Conservation (phyloP, 2,888 invertebrate genomes). For the Urechis unicinctus region DNA sequence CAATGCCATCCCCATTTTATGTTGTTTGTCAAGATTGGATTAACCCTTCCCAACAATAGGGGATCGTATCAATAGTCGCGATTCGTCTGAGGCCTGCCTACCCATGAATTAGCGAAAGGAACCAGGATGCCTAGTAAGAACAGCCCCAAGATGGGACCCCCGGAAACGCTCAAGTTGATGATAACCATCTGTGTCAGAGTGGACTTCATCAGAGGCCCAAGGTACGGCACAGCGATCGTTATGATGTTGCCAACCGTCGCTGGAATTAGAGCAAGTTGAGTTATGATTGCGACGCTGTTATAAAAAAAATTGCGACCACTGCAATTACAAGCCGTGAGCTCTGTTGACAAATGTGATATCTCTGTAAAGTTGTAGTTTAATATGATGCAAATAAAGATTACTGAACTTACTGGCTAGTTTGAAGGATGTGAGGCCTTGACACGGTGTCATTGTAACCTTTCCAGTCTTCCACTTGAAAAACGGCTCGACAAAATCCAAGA, state of each 20-base stretch:
- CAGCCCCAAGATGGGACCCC: background rate
- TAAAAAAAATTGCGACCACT: background rate
- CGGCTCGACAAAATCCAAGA: background rate
- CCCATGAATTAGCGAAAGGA: background rate
- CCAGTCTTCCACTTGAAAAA: background rate
- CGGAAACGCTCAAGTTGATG: background rate
- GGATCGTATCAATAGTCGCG: background rate
- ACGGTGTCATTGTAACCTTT: background rate
- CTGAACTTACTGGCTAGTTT: background rate
- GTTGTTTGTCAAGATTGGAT: too few relatives aligned
- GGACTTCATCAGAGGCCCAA: background rate
- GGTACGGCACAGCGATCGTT: background rate
- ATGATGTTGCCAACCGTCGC: background rate
- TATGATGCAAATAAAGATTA: too few relatives aligned
- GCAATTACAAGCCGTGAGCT: background rate
- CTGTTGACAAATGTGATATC: too few relatives aligned
- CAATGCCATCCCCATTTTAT: too few relatives aligned
- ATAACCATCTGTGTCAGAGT: background rate
- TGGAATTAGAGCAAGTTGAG: too few relatives aligned
- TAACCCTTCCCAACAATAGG: too few relatives aligned
- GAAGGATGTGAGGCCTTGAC: background rate
- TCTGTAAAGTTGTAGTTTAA: too few relatives aligned
- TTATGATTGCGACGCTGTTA: too few relatives aligned
- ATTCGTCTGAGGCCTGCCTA: background rate
- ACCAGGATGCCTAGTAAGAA: background rate